phyloP scores from a whole-genome alignment of 2,888 invertebrate species.

The Agapostemon virescens region DNA sequence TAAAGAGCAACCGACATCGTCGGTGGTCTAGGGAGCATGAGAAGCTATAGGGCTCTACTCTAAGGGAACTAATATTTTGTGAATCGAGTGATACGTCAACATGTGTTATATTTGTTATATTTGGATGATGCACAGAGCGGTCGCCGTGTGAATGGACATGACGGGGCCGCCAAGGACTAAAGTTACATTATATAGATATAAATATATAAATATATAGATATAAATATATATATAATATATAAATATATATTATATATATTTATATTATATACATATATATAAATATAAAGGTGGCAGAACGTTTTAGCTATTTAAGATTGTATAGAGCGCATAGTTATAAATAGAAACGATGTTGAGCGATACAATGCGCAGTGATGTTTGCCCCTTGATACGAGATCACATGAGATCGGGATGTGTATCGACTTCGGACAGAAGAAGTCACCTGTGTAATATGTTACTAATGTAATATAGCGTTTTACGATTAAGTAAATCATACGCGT shows the following conservation, averaged over 20 bases:
- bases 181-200: constrained; percentile 56
- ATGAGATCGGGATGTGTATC: constrained; percentile 26
- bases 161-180: constrained; percentile 30
- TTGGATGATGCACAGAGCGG: constrained; percentile 29
- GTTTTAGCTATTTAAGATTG: constrained; percentile 72
- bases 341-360: constrained; percentile 56
- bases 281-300: constrained; percentile 63
- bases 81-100: constrained; percentile 25
- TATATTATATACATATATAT: constrained; percentile 58
- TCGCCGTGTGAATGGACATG: constrained; percentile 1
- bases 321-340: constrained; percentile 73
- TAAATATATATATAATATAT: constrained; percentile 60
- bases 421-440: constrained; percentile 43
- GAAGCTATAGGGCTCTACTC: background rate
- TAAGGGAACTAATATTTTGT: constrained; percentile 20
- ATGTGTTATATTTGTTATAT: constrained; percentile 57
- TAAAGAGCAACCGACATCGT: constrained; percentile 5
- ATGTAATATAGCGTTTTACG: constrained; percentile 77
- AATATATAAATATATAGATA: constrained; percentile 53
- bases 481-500: constrained; percentile 67
- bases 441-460: constrained; percentile 70
- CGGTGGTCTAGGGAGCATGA: background rate
- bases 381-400: constrained; percentile 4
- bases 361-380: constrained; percentile 30
- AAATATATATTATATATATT: no score